A percentile compares a stretch with the other conserved stretches of the same genome.
Conservation (phyloP, 2,888 invertebrate species). For the Cosmorhoe ocellata region DNA sequence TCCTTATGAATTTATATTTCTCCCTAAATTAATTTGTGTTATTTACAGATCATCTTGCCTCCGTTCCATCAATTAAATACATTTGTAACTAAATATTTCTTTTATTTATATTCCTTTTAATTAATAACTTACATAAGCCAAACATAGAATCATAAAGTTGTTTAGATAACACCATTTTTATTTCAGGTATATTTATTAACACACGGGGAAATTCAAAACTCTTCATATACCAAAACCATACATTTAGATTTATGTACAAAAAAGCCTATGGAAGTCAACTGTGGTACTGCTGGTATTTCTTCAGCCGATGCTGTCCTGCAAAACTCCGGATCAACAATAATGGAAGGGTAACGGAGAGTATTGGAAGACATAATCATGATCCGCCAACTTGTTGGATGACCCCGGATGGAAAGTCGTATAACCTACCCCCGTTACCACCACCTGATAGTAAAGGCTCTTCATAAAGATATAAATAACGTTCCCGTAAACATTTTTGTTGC, state of each 20-base stretch:
- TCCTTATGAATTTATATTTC: too few species aligned
- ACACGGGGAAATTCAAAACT: constrained; percentile 77
- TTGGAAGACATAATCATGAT: constrained; percentile 75
- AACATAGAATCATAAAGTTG: constrained; percentile 4
- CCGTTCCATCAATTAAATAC: background rate
- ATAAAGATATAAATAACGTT: constrained; percentile 45
- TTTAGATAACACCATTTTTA: constrained; percentile 29
- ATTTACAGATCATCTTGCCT: constrained; percentile 5
- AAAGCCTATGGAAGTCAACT: constrained; percentile 78
- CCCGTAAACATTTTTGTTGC: constrained; percentile 38
- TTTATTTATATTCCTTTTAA: constrained; percentile 10
- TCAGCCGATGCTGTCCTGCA: constrained; percentile 75
- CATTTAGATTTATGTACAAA: constrained; percentile 79
- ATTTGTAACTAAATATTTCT: constrained; percentile 1
- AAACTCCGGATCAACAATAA: constrained; percentile 73
- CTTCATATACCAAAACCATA: constrained; percentile 77
- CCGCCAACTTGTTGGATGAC: constrained; percentile 80
- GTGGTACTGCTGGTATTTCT: constrained; percentile 80
- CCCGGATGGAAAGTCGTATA: constrained; percentile 75
- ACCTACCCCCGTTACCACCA: constrained; percentile 56
- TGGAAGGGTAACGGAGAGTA: constrained; percentile 72
- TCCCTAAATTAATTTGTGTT: background rate
- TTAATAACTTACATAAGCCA: background rate
- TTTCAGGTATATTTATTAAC: constrained; percentile 79
- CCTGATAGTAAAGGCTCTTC: constrained; percentile 55